Conservation (phyloP, 1,140 invertebrate species). For the Dinothrombium tinctorium region DNA sequence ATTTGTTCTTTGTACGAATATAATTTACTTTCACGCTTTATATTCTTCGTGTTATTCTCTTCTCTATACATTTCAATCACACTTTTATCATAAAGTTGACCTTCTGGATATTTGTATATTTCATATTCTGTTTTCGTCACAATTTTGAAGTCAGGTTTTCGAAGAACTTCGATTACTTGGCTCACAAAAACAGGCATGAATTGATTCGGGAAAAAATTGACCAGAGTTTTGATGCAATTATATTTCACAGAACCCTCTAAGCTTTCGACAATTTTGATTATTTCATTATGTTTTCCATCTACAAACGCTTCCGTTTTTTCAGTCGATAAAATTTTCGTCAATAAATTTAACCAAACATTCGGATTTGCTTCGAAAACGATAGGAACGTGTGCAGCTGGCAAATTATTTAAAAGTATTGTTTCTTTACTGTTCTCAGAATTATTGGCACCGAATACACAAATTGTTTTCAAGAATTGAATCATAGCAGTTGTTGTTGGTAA, state of each 20-base stretch:
- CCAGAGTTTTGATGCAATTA: slow-evolving; percentile 22
- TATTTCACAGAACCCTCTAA: neutral
- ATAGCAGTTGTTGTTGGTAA: neutral
- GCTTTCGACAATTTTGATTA: slow-evolving; percentile 1
- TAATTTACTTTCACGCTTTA: slow-evolving; percentile 84
- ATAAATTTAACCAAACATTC: slow-evolving; percentile 5
- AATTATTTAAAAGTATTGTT: neutral
- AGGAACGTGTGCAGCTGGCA: slow-evolving; percentile 1
- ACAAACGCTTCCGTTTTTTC: neutral
- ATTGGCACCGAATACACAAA: neutral
- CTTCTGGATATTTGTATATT: slow-evolving; percentile 63
- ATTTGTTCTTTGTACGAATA: slow-evolving; percentile 93
- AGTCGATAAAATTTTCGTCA: neutral
- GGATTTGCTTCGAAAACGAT: neutral
- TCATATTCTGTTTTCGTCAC: slow-evolving; percentile 67
- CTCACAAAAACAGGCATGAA: slow-evolving; percentile 33
- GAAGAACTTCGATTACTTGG: slow-evolving; percentile 30
- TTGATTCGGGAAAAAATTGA: slow-evolving; percentile 34
- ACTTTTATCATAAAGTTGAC: slow-evolving; percentile 69
- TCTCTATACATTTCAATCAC: slow-evolving; percentile 38
- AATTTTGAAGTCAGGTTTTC: slow-evolving; percentile 37
- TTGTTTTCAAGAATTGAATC: neutral
- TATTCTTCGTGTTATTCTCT: slow-evolving; percentile 41
- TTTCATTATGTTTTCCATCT: too few relatives aligned
- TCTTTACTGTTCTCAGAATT: neutral